These are phyloP conservation scores for Tinamus major DNA, from an alignment of 2,797 vertebrate genomes.

Conservation along the genomic window DNA sequence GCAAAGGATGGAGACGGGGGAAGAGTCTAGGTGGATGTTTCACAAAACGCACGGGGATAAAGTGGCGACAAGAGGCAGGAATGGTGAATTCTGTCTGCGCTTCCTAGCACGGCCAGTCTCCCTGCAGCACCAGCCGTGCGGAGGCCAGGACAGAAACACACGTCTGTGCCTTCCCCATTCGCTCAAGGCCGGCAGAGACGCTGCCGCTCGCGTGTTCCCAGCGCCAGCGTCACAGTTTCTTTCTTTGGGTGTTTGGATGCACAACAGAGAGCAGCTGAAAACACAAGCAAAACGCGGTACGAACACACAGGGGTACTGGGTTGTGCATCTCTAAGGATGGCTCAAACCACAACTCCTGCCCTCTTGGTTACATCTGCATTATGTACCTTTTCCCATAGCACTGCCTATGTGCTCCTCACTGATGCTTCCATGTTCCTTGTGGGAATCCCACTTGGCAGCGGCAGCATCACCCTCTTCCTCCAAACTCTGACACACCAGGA, in stretches of 20 bases:
- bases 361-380: neutral
- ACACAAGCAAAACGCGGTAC: neutral
- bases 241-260: neutral
- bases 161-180: neutral
- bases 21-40: neutral
- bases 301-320: neutral
- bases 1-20: neutral
- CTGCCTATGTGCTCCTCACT: neutral
- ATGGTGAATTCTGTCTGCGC: neutral
- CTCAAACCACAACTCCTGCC: neutral
- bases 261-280: neutral
- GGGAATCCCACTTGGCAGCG: neutral
- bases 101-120: neutral
- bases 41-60: neutral
- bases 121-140: neutral
- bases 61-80: neutral
- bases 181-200: neutral
- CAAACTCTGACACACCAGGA: rapidly evolving
- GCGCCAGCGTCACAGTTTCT: neutral
- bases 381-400: neutral
- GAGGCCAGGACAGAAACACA: neutral
- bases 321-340: neutral
- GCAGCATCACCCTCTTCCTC: neutral
- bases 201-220: neutral
- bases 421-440: neutral